Evolutionary conservation across 2,113 vertebrate species (phyloP).

Genomic region (Myocastor coypus): DNA sequence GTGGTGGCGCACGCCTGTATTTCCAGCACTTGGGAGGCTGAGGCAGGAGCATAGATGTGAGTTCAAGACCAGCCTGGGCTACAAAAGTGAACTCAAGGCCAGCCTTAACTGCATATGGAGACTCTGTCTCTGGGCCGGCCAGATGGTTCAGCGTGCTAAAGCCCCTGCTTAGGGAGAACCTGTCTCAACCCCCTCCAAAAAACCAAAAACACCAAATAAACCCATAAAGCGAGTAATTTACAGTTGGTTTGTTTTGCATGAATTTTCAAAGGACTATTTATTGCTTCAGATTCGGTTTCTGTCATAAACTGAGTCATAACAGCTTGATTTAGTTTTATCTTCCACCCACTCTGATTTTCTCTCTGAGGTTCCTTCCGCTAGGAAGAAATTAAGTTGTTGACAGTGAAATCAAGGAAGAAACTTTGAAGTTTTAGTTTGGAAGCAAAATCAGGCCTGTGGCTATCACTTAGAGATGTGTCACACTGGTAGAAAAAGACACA

Average conservation of each 20-base stretch:
- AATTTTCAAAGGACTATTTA: slow-evolving; percentile 63
- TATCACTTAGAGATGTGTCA: neutral
- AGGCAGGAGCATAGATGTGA: too few species aligned
- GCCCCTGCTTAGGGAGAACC: too few species aligned
- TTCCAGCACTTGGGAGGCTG: too few species aligned
- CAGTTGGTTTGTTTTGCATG: slow-evolving; percentile 35
- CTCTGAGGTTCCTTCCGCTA: slow-evolving; percentile 27
- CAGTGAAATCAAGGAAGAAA: neutral
- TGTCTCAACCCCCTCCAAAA: too few species aligned
- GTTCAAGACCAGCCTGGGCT: too few species aligned
- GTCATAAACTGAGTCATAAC: slow-evolving; percentile 28
- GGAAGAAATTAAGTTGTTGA: slow-evolving; percentile 15
- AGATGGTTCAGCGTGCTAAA: too few species aligned
- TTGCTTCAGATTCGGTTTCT: neutral
- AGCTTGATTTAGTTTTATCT: slow-evolving; percentile 57
- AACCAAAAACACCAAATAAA: too few species aligned
- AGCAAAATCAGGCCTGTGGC: neutral
- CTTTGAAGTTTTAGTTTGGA: neutral
- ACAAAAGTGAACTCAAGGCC: too few species aligned
- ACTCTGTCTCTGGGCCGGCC: too few species aligned
- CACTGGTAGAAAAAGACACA: neutral
- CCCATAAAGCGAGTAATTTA: slow-evolving; percentile 41
- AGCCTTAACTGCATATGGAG: too few species aligned
- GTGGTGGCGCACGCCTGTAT: too few species aligned
- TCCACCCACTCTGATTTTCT: neutral